A percentile compares a stretch with the other conserved stretches of the same genome.
phyloP scores from a whole-genome alignment of 1,140 invertebrate species.

The Lycorma delicatula region DNA sequence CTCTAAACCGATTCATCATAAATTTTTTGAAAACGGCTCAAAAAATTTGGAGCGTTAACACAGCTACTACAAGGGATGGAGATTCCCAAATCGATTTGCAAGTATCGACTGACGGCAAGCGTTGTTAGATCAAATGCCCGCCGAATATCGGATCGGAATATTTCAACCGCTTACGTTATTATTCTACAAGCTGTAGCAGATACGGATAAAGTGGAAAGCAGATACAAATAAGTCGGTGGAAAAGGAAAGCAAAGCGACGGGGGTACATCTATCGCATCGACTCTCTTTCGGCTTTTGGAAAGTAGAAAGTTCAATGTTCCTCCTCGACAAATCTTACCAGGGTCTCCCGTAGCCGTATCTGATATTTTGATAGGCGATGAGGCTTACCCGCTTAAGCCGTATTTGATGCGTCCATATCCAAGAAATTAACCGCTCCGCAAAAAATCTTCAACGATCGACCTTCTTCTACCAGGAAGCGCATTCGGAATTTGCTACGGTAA shows the following conservation, averaged over 20 bases:
- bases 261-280: constrained; percentile 7
- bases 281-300: constrained; percentile 12
- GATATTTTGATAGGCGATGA: constrained; percentile 26
- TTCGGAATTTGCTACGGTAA: no score
- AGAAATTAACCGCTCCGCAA: no score
- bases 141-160: constrained; percentile 22
- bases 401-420: constrained; percentile 17
- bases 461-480: no score
- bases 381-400: constrained; percentile 22
- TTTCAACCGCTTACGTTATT: constrained; percentile 24
- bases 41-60: no score
- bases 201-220: constrained; percentile 31
- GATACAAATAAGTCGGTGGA: constrained; percentile 29
- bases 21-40: no score
- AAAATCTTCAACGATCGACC: no score
- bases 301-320: constrained; percentile 14
- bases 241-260: constrained; percentile 27
- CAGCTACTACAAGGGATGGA: constrained; percentile 29
- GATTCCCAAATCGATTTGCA: constrained; percentile 39
- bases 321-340: constrained; percentile 18
- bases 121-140: constrained; percentile 29
- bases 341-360: constrained; percentile 17
- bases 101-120: constrained; percentile 35
- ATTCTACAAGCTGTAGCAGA: constrained; percentile 31
- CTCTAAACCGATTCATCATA: no score